Percentiles rank a stretch among this genome's conserved stretches.
Conservation (phyloP, 2,113 vertebrate species). For the Erinaceus europaeus region DNA sequence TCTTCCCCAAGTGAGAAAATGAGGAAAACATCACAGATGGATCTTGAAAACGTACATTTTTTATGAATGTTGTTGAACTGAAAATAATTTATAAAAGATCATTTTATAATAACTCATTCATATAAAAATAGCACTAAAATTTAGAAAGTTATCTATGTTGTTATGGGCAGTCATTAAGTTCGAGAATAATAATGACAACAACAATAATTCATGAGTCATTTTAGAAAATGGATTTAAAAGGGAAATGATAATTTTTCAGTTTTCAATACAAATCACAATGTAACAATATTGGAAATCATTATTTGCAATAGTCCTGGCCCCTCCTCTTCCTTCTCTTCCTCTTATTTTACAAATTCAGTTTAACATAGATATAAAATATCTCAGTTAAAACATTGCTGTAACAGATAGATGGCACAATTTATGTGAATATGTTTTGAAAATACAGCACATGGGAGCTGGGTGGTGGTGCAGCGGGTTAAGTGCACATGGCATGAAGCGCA, state of each 20-base stretch:
- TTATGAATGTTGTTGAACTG: neutral
- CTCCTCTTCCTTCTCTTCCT: no score
- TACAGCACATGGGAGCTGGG: no score
- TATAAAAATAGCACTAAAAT: slow-evolving; percentile 7
- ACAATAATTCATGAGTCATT: neutral
- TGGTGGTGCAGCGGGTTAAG: no score
- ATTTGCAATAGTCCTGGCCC: neutral
- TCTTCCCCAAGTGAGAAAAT: no score
- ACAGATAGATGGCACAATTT: no score
- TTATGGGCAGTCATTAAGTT: neutral
- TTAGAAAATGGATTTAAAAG: neutral
- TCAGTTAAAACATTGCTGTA: no score
- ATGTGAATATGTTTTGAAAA: no score
- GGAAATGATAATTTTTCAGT: neutral
- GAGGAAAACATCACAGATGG: no score
- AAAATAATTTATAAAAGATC: neutral
- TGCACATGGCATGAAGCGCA: no score
- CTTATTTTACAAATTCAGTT: no score
- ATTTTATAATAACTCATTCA: slow-evolving; percentile 1
- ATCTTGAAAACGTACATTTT: neutral
- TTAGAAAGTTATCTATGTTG: neutral
- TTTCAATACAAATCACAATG: neutral
- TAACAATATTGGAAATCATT: neutral
- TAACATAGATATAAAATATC: no score
- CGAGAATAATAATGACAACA: neutral